Base-by-base conservation (phyloP, 2,797 vertebrate genomes). In the Alfaro cultratus region DNA sequence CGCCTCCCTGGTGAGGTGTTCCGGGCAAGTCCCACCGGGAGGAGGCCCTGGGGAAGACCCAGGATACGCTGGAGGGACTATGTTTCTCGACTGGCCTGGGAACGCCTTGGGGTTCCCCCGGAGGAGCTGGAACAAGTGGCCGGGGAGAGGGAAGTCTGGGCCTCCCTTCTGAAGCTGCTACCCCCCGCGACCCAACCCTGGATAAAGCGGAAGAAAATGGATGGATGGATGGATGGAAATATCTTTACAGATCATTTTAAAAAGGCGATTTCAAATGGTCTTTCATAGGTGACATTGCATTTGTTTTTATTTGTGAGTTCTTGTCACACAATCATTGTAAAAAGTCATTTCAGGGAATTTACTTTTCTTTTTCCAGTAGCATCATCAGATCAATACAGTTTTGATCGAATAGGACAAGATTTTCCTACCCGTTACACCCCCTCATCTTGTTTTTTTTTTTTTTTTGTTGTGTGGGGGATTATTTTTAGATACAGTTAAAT, bases 401-500 rank as follows among this genome's bases (percentile, higher is more conserved):
- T 45, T 70, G 36, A 68, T n/a, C 46, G 49, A 29, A 49, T 43
- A 72, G 15, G 55, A 75, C 49, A 73, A 60, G 46, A 64, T 23
- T 82, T 49, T 34, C 70, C 74, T 77, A 79, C 70, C 80, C 82
- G 39, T 75, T 43, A 46, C 68, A 21, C 9, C 11, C 15, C 64
- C 62, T 74, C 49, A 31, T 77, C 77, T 75, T 87, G 80, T n/a
- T n/a, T n/a, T n/a, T n/a, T n/a, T 84, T 89, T 83, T 83, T 91
- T 76, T 87, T 85, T 87, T 80, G 34, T 2, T 36, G 1, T 74
- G 80, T 46, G 49, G 23, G 0, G 62, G 75, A 83, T 82, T 88
- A 89, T 93, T 91, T 88, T 88, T 80, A 51, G 70, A 26, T 47
- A 29, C 21, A 18, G 39, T 60, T 93, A 91, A 64, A 89, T 92